Percentiles rank a stretch among this genome's conserved stretches.
Conservation (phyloP, 2,797 vertebrate genomes). For the Enteromius afrohamiltoni region DNA sequence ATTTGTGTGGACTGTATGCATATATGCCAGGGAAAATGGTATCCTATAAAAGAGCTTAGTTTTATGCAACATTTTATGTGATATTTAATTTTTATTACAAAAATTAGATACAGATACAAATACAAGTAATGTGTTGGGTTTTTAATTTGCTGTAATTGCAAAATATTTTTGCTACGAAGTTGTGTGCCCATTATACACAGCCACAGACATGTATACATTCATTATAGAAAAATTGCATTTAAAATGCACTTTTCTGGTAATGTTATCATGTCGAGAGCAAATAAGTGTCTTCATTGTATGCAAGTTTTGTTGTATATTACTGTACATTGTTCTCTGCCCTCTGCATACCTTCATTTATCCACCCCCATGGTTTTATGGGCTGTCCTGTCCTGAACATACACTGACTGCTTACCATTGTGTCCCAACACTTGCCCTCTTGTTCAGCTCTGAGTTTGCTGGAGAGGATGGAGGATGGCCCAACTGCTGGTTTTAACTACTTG, state of each 20-base stretch:
- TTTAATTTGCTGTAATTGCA: neutral
- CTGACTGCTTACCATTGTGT: slow-evolving; percentile 67
- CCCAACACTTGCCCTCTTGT: slow-evolving; percentile 66
- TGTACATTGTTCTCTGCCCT: slow-evolving; percentile 18
- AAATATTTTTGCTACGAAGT: neutral
- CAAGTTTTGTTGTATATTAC: neutral
- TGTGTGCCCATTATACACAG: neutral
- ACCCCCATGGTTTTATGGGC: slow-evolving; percentile 19
- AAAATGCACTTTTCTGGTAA: neutral
- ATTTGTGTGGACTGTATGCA: neutral
- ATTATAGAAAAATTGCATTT: neutral
- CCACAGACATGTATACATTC: neutral
- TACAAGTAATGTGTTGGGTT: neutral
- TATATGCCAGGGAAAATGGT: neutral
- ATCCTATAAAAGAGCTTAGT: neutral
- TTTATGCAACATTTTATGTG: neutral
- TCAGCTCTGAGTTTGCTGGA: slow-evolving; percentile 33
- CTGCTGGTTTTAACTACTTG: slow-evolving; percentile 35
- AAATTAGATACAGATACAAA: neutral
- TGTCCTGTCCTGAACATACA: slow-evolving; percentile 28
- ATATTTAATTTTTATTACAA: neutral
- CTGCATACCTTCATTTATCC: slow-evolving; percentile 22
- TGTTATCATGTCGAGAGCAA: neutral
- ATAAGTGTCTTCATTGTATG: neutral
- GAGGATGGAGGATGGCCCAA: slow-evolving; percentile 48